These are phyloP conservation scores for Aptenodytes patagonicus DNA, from an alignment of 2,113 vertebrate genomes.

Conservation along the genomic window DNA sequence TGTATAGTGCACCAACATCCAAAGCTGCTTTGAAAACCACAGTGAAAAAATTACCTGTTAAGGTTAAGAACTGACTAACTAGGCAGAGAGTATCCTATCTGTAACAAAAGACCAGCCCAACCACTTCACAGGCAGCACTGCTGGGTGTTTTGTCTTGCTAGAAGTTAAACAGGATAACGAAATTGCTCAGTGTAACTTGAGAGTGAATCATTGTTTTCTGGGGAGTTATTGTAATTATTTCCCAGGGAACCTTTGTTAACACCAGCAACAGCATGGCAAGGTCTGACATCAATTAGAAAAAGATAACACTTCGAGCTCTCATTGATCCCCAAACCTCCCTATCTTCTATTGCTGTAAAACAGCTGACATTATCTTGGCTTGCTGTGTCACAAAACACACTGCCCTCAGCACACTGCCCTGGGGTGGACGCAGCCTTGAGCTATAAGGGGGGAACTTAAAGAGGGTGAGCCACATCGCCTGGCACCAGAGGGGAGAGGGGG, in stretches of 20 bases:
- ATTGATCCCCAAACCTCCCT: background rate
- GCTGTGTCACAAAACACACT: background rate
- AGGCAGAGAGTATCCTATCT: background rate
- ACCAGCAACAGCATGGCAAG: background rate
- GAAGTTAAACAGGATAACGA: background rate
- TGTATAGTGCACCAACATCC: background rate
- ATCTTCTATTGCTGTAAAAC: background rate
- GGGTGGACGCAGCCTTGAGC: background rate
- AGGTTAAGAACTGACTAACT: background rate
- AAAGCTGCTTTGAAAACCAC: background rate
- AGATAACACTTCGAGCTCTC: background rate
- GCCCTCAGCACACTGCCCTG: background rate
- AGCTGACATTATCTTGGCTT: background rate
- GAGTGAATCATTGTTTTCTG: background rate
- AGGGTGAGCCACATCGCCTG: rapidly evolving
- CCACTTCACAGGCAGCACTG: background rate
- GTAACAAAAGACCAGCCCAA: background rate
- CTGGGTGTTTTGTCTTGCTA: background rate
- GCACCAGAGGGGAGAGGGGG: too few relatives aligned
- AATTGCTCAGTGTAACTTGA: background rate
- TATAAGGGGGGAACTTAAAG: rapidly evolving
- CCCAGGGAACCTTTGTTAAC: background rate
- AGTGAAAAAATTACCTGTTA: rapidly evolving
- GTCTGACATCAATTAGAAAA: background rate
- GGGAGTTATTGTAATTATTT: background rate